Base-by-base conservation (phyloP, 2,797 vertebrate genomes). In the Schizopygopsis malacanthus region DNA sequence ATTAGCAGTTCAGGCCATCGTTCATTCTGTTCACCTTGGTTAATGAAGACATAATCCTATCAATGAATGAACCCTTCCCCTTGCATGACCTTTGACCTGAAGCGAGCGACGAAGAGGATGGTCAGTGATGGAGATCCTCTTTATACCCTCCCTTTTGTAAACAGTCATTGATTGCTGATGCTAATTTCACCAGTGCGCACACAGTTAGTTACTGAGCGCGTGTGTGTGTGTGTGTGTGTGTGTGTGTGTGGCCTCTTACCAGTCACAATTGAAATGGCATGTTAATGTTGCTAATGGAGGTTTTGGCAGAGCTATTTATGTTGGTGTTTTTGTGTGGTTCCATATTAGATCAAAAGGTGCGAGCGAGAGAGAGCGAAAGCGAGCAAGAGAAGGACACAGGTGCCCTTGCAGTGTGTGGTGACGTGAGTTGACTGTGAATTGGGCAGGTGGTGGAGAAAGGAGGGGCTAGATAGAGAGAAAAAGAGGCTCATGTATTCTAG, bases 391-490 rank as follows among this genome's bases (percentile, higher is more conserved):
- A 95, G 95, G 95, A 95, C 95, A 96, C 95, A 96, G 95, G 95
- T 96, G 95, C 94, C 95, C 95, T 96, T 96, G 95, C 94, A 95
- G 94, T 95, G 94, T 92, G 91, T 92, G 94, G 93, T 96, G 95
- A 96, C 95, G 95, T 96, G 95, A 95, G 95, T 83, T 89, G 95
- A 96, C 95, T 96, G 93, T 95, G 94, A 95, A 96, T 96, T 95
- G 95, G 94, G 95, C 95, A 96, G 95, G 95, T 96, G 95, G 95
- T 92, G 70, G 88, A 45, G 81, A 89, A 87, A 87, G 90, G 89
- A 90, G 90, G 89, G 90, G 90, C 87, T 82, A 82, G 69, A 85
- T 65, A 65, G 84, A 87, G 86, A 82, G 69, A 71, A 70, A 56
- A 50, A 50, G 61, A 69, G 70, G 67, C 67, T 87, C 89, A 83